A percentile compares a stretch with the other conserved stretches of the same genome.
Evolutionary conservation across 2,113 vertebrate species (phyloP).

Genomic region (Oreochromis aureus): DNA sequence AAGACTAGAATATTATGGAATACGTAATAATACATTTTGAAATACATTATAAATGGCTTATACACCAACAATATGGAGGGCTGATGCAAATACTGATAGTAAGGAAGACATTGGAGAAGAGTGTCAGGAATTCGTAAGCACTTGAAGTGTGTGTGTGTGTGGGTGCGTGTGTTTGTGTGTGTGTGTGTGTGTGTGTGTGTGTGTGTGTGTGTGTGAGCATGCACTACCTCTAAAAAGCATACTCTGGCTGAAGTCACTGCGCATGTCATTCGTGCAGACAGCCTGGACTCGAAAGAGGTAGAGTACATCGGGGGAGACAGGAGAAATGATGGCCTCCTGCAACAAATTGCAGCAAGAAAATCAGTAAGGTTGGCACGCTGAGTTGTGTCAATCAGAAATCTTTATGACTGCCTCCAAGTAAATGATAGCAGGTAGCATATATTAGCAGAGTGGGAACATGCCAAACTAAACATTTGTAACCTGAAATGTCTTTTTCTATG

Average conservation of each 20-base stretch:
- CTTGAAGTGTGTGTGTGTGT: background rate
- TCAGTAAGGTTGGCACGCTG: background rate
- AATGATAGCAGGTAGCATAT: background rate
- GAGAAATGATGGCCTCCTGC: conserved; percentile 91
- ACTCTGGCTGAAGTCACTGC: conserved; percentile 97
- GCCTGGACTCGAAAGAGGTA: conserved; percentile 96
- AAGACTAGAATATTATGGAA: background rate
- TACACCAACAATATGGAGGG: background rate
- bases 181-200: rapidly evolving
- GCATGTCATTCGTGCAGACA: conserved; percentile 91
- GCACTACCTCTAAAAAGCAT: conserved; percentile 92
- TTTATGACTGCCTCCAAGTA: background rate
- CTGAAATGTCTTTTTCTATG: background rate
- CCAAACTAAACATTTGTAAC: background rate
- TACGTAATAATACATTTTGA: background rate
- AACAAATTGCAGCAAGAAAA: background rate
- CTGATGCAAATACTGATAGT: background rate
- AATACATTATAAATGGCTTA: background rate
- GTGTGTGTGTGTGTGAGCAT: rapidly evolving
- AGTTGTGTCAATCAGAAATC: background rate
- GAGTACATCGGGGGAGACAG: conserved; percentile 89
- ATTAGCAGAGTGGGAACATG: background rate
- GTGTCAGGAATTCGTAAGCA: background rate
- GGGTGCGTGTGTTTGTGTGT: rapidly evolving
- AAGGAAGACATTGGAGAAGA: background rate